A percentile compares a stretch with the other conserved stretches of the same genome.
These are phyloP conservation scores for Rhombomys opimus DNA, from an alignment of 2,113 vertebrate genomes.

Conservation along the genomic window DNA sequence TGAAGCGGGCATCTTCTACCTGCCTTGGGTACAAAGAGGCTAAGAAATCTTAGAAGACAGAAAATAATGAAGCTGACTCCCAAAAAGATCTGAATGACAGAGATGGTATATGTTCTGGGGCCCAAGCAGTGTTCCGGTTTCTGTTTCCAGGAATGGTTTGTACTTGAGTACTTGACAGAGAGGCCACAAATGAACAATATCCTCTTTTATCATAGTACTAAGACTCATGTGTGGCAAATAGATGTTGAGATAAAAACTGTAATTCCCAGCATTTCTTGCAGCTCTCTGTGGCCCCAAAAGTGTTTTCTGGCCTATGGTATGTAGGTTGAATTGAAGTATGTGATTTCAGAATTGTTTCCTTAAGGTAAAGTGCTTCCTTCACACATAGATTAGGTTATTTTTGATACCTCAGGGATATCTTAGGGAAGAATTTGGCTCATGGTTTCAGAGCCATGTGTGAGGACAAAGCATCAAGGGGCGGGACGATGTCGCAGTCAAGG, in stretches of 20 bases:
- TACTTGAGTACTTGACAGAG: background rate
- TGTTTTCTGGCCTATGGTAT: background rate
- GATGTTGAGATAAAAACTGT: background rate
- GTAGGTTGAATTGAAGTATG: background rate
- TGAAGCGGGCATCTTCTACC: background rate
- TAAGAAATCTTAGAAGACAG: background rate
- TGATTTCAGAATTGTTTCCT: background rate
- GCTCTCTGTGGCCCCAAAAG: background rate
- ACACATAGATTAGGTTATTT: background rate
- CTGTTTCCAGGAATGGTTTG: background rate
- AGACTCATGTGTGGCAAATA: background rate
- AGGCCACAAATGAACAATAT: background rate
- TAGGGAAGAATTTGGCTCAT: background rate
- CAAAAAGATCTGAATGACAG: background rate
- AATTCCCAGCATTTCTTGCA: constrained; percentile 21
- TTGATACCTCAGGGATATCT: background rate
- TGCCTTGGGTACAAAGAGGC: background rate
- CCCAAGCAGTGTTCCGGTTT: background rate
- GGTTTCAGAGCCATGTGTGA: background rate
- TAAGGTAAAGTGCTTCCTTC: background rate
- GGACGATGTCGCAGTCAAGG: background rate
- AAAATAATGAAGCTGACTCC: background rate
- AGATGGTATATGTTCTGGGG: background rate
- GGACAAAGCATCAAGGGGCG: background rate
- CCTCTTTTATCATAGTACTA: background rate